Base-by-base conservation (phyloP, 2,888 invertebrate genomes). In the Matsumyia berberina region DNA sequence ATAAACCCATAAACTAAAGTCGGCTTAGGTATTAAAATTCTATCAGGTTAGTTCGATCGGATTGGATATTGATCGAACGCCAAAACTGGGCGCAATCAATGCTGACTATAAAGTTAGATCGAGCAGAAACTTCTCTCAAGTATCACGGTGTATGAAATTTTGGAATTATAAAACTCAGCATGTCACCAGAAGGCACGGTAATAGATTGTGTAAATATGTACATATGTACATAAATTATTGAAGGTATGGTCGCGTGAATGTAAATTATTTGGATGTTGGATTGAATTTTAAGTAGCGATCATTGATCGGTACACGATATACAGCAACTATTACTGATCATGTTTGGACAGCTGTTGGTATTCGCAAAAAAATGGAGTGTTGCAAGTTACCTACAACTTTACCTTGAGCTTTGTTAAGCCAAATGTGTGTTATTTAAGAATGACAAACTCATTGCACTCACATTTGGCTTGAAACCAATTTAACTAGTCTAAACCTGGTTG, bases 141-240 rank as follows among this genome's bases (percentile, higher is more conserved):
- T 17, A 11, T 2, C 3, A 33, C 2, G 35, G n/a, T 57, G 24
- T 46, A 44, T 57, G 24, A 35, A 44, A 42, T 12, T 24, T 17
- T 17, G n/a, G 24, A 44, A 37, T 15, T 33, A 57, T 24, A 5
- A 19, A 33, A 46, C 8, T 31, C 17, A 11, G 12, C 19, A 12
- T 33, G 53, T 42, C 53, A 44, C 49, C 8, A 9, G 49, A 37
- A 29, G 60, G 15, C 24, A 19, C 39, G 60, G 53, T 62, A 73
- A 73, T 15, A 4, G 53, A 53, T 53, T 44, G 31, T 62, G 62
- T 44, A 44, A 24, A 53, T 51, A 51, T 12, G 39, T 42, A 39
- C 29, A 19, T 39, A 29, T 17, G 9, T 29, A 1, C 11, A 5
- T 44, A 31, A 19, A 11, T 44, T 31, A 7, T 17, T 60, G 1